Evolutionary conservation across 1,140 invertebrate species (phyloP).

Genomic region (Procambarus virginalis): DNA sequence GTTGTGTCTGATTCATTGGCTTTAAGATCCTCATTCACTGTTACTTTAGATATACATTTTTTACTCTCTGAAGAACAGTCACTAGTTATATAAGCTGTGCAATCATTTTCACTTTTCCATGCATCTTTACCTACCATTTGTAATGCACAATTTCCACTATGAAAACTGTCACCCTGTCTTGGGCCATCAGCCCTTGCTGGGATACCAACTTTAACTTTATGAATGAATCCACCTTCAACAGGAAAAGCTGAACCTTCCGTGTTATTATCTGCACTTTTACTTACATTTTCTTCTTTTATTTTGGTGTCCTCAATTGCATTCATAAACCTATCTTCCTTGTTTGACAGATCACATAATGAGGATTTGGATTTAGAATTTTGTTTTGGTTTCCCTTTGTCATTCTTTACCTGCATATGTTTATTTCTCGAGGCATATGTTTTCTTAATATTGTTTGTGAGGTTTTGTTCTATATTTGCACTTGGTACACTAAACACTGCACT

Average conservation of each 20-base stretch:
- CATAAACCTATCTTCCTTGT: neutral
- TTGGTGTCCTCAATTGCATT: conserved; percentile 13
- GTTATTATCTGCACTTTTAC: neutral
- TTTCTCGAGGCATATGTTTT: conserved; percentile 37
- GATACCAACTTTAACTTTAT: neutral
- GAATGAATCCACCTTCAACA: neutral
- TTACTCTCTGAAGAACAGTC: neutral
- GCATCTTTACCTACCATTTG: neutral
- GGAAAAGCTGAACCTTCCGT: neutral
- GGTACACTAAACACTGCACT: neutral
- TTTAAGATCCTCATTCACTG: neutral
- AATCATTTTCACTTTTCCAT: neutral
- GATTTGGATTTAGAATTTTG: neutral
- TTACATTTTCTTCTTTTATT: neutral
- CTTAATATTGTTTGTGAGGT: conserved; percentile 10
- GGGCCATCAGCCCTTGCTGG: neutral
- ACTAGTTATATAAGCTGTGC: neutral
- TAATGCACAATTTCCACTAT: neutral
- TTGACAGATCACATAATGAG: neutral
- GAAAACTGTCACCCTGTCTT: neutral
- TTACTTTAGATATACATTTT: neutral
- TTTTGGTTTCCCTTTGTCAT: neutral
- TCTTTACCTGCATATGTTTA: neutral
- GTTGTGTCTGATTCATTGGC: conserved; percentile 4
- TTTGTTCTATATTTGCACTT: neutral